phyloP scores from a whole-genome alignment of 2,113 vertebrate genomes.

The Anolis carolinensis region DNA sequence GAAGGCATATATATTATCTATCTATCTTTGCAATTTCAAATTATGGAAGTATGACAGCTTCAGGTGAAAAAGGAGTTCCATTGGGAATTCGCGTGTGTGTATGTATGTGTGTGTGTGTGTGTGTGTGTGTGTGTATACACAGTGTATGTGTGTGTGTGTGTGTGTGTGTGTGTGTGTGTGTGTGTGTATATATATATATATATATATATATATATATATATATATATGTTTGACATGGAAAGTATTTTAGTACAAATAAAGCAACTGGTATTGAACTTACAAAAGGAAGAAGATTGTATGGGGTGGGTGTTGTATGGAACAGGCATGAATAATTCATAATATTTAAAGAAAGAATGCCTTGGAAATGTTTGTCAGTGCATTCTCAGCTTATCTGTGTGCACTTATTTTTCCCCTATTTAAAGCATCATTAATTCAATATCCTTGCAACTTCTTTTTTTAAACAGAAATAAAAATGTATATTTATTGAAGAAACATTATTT shows the following conservation, averaged over 20 bases:
- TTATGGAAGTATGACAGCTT: conserved; percentile 92
- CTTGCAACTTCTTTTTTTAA: conserved; percentile 58
- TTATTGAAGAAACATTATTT: conserved; percentile 72
- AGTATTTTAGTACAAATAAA: conserved; percentile 98
- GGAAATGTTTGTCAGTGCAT: conserved; percentile 78
- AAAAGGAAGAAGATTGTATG: conserved; percentile 70
- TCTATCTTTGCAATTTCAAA: conserved; percentile 78
- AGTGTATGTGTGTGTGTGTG: too few relatives aligned
- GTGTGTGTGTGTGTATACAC: too few relatives aligned
- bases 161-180: too few relatives aligned
- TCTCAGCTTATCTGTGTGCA: conserved; percentile 76
- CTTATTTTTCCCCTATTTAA: conserved; percentile 76
- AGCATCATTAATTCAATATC: conserved; percentile 80
- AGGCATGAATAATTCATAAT: conserved; percentile 93
- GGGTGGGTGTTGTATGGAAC: conserved; percentile 77
- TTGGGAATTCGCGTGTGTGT: conserved; percentile 88
- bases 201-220: conserved; percentile 76
- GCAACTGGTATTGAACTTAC: conserved; percentile 91
- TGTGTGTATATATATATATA: too few relatives aligned
- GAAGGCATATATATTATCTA: conserved; percentile 77
- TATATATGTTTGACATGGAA: conserved; percentile 89
- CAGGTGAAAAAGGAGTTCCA: conserved; percentile 93
- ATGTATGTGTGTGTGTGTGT: too few relatives aligned
- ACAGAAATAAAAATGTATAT: conserved; percentile 43
- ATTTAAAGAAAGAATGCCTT: conserved; percentile 85